phyloP scores from a whole-genome alignment of 2,888 invertebrate genomes.

The Abrostola triplasia region DNA sequence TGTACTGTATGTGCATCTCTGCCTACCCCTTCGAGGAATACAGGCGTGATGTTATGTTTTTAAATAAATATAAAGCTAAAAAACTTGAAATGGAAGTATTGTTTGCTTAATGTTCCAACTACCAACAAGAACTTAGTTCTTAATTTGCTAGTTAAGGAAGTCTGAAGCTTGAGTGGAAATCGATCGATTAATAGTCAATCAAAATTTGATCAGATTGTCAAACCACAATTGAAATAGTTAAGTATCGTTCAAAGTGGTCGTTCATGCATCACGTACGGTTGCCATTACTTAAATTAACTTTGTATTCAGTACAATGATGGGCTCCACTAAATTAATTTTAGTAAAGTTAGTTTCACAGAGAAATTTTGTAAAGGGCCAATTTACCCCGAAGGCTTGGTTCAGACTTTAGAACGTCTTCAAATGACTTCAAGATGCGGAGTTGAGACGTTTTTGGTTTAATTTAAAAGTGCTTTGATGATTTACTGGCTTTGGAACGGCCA shows the following conservation, averaged over 20 bases:
- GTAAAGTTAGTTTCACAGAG: constrained; percentile 71
- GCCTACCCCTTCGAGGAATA: too few relatives aligned
- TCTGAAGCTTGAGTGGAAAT: background rate
- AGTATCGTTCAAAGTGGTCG: constrained; percentile 41
- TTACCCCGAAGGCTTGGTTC: constrained; percentile 62
- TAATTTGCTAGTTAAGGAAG: background rate
- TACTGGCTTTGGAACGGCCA: constrained; percentile 47
- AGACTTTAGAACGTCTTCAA: constrained; percentile 60
- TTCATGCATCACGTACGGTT: constrained; percentile 48
- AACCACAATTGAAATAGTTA: constrained; percentile 50
- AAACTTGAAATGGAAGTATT: background rate
- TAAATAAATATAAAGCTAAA: background rate
- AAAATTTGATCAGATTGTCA: constrained; percentile 18
- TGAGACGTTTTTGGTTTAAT: constrained; percentile 48
- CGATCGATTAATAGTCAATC: constrained; percentile 19
- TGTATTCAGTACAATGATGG: constrained; percentile 68
- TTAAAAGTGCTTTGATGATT: constrained; percentile 55
- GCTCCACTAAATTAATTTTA: constrained; percentile 76
- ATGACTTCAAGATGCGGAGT: constrained; percentile 56
- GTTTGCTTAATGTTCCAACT: background rate
- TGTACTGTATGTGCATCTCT: too few relatives aligned
- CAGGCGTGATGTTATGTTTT: too few relatives aligned
- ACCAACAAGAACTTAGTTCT: background rate
- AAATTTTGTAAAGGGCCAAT: constrained; percentile 70
- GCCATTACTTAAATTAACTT: constrained; percentile 70